phyloP scores from a whole-genome alignment of 2,113 vertebrate species.

The Choloepus hoffmanni region DNA sequence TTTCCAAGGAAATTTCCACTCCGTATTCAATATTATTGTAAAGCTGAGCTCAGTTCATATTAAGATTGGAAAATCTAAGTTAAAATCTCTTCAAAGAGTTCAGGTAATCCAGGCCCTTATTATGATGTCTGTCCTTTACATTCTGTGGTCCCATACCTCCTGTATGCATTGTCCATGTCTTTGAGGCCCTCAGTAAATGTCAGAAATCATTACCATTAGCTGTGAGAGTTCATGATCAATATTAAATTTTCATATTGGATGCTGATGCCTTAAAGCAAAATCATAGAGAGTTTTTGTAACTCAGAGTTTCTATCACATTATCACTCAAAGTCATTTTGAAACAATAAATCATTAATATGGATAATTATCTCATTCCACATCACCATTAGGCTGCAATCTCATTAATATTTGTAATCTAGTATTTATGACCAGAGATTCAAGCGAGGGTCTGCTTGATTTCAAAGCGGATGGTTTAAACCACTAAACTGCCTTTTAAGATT shows the following conservation, averaged over 20 bases:
- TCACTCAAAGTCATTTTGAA: not conserved
- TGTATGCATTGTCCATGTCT: not conserved
- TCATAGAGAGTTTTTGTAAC: not conserved
- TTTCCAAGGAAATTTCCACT: conserved; percentile 9
- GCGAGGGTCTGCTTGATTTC: not conserved
- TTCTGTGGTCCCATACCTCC: not conserved
- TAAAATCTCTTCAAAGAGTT: not conserved
- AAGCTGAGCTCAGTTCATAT: not conserved
- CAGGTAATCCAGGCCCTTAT: not conserved
- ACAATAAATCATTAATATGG: not conserved
- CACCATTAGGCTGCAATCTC: not conserved
- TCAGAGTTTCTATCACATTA: not conserved
- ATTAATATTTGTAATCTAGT: not conserved
- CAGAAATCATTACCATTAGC: not conserved
- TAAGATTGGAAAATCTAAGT: not conserved
- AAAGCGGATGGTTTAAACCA: not conserved
- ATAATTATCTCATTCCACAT: not conserved
- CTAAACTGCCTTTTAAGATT: not conserved
- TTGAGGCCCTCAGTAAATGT: not conserved
- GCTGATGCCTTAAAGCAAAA: not conserved
- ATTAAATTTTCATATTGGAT: not conserved
- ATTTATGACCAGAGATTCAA: not conserved
- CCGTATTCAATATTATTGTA: not conserved
- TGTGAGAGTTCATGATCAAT: not conserved
- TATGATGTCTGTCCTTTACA: not conserved